These are phyloP conservation scores for Leptinotarsa haldemani DNA, from an alignment of 2,888 invertebrate species.

Conservation along the genomic window DNA sequence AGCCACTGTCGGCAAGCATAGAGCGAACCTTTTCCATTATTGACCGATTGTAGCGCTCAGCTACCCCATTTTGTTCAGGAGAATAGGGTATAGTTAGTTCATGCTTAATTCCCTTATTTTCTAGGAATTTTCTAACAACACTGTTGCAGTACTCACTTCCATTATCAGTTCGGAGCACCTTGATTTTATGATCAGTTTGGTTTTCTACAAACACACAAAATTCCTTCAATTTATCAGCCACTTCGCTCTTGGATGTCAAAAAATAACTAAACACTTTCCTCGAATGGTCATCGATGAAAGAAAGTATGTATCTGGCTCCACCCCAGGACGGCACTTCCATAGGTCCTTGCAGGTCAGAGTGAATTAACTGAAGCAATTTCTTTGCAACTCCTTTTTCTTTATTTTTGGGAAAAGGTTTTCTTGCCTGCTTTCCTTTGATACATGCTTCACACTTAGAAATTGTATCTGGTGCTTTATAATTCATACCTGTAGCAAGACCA, in stretches of 20 bases:
- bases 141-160: conserved; percentile 34
- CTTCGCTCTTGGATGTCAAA: no score
- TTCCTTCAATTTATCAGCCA: conserved; percentile 34
- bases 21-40: conserved; percentile 51
- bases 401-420: conserved; percentile 55
- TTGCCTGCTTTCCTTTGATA: conserved; percentile 38
- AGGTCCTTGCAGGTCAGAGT: conserved; percentile 39
- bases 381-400: conserved; percentile 54
- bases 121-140: no score
- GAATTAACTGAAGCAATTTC: conserved; percentile 40
- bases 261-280: no score
- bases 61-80: conserved; percentile 39
- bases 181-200: conserved; percentile 36
- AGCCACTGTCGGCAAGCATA: conserved; percentile 48
- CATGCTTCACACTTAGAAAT: conserved; percentile 38
- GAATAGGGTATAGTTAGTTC: conserved; percentile 21
- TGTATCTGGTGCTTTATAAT: conserved; percentile 23
- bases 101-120: conserved; percentile 26
- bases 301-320: conserved; percentile 32
- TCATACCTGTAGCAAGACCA: conserved; percentile 41
- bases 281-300: conserved; percentile 38
- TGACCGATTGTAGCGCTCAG: conserved; percentile 49
- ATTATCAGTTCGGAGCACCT: conserved; percentile 39
- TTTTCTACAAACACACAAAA: conserved; percentile 40
- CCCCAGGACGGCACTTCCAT: conserved; percentile 39